Conservation (phyloP, 2,113 vertebrate species). For the Gambusia affinis region DNA sequence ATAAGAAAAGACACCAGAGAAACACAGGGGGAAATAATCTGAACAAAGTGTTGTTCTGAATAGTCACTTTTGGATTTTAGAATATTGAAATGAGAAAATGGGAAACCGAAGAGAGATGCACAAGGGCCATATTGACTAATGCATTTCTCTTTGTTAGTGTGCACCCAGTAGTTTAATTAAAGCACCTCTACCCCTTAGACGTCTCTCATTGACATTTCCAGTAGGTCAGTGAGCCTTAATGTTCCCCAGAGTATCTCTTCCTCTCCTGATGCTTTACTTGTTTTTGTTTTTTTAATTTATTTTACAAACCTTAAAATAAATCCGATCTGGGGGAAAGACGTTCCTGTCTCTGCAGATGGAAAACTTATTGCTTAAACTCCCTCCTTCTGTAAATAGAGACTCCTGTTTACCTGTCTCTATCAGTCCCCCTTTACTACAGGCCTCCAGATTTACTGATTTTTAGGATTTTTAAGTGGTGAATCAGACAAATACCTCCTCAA, state of each 20-base stretch:
- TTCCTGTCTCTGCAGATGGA: slow-evolving; percentile 13
- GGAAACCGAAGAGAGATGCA: neutral
- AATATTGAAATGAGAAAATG: no score
- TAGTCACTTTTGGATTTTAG: neutral
- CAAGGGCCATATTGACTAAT: neutral
- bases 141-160: slow-evolving; percentile 12
- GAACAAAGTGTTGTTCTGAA: neutral
- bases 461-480: neutral
- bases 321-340: neutral
- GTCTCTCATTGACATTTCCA: slow-evolving; percentile 23
- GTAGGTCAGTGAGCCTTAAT: slow-evolving; percentile 32
- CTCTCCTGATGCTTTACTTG: neutral
- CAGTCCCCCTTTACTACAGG: neutral
- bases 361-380: slow-evolving; percentile 37
- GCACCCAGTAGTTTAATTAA: slow-evolving; percentile 14
- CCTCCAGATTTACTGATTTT: neutral
- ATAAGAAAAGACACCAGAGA: neutral
- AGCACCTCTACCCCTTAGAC: slow-evolving; percentile 20
- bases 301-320: neutral
- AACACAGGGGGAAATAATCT: no score
- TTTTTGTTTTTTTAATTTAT: neutral
- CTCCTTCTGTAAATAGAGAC: slow-evolving; percentile 24
- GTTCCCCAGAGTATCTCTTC: slow-evolving; percentile 7
- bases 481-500: neutral
- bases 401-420: slow-evolving; percentile 8